Percentiles rank a stretch among this genome's conserved stretches.
phyloP scores from a whole-genome alignment of 2,113 vertebrate genomes.

The Lucifuga dentata region DNA sequence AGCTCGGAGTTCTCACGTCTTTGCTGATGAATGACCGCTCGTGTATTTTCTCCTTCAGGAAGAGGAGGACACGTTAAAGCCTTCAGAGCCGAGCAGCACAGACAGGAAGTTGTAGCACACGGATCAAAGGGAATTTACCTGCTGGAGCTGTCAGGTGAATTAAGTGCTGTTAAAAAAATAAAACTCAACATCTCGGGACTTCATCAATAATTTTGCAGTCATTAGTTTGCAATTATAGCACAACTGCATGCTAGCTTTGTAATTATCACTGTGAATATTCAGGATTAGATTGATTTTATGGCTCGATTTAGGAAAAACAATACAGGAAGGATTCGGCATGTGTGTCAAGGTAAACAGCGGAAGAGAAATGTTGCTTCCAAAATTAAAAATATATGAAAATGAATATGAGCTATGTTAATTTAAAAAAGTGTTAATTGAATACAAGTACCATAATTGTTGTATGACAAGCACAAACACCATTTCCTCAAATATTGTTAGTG shows the following conservation, averaged over 20 bases:
- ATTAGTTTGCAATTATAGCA: slow-evolving; percentile 78
- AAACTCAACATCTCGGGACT: slow-evolving; percentile 39
- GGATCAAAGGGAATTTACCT: slow-evolving; percentile 47
- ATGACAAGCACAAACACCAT: slow-evolving; percentile 97
- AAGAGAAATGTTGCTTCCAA: slow-evolving; percentile 35
- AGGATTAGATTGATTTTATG: slow-evolving; percentile 76
- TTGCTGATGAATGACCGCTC: too few species aligned
- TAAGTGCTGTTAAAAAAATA: slow-evolving; percentile 16
- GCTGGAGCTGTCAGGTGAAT: slow-evolving; percentile 47
- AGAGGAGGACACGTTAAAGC: slow-evolving; percentile 20
- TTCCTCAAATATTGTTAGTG: slow-evolving; percentile 99
- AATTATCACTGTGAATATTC: slow-evolving; percentile 87
- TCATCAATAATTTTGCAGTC: slow-evolving; percentile 67
- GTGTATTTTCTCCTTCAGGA: slow-evolving; percentile 26
- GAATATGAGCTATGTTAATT: slow-evolving; percentile 84
- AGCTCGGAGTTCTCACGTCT: slow-evolving; percentile 7
- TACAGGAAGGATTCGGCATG: slow-evolving; percentile 48
- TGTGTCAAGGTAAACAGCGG: slow-evolving; percentile 54
- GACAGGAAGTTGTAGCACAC: too few species aligned
- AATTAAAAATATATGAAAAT: slow-evolving; percentile 24
- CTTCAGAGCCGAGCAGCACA: too few species aligned
- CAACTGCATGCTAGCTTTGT: slow-evolving; percentile 76
- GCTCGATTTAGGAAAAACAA: slow-evolving; percentile 71
- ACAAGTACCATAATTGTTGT: slow-evolving; percentile 97
- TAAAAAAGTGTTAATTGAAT: slow-evolving; percentile 98